phyloP scores from a whole-genome alignment of 2,113 vertebrate genomes.

The Atherinomorus stipes region DNA sequence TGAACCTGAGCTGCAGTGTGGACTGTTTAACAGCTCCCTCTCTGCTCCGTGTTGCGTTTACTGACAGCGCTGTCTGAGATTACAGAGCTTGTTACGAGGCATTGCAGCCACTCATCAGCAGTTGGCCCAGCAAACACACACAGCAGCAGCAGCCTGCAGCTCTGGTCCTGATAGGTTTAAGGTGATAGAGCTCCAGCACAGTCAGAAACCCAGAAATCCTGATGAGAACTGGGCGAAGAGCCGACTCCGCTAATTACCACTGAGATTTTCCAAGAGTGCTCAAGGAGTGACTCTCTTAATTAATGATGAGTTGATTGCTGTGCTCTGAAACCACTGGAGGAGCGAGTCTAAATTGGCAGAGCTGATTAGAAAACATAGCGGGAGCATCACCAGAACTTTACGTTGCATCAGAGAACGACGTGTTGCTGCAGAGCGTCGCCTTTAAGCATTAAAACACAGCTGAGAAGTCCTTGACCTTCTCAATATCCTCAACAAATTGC shows the following conservation, averaged over 20 bases:
- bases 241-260: constrained; percentile 43
- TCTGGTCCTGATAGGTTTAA: constrained; percentile 13
- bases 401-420: not conserved
- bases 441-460: not conserved
- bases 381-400: not conserved
- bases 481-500: constrained; percentile 26
- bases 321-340: constrained; percentile 20
- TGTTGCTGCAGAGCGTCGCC: not conserved
- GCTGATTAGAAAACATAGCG: constrained; percentile 1
- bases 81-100: constrained; percentile 1
- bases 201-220: constrained; percentile 26
- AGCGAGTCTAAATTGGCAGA: constrained; percentile 25
- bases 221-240: constrained; percentile 35
- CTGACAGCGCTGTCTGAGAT: constrained; percentile 38
- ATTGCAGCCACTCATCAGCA: constrained; percentile 31
- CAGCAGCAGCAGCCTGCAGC: not conserved
- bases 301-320: constrained; percentile 51
- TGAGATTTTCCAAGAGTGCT: constrained; percentile 57
- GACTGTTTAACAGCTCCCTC: constrained; percentile 13
- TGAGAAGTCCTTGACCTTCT: constrained; percentile 55
- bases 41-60: constrained; percentile 31
- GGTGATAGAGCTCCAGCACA: not conserved
- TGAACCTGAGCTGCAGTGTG: constrained; percentile 22
- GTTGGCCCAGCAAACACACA: not conserved
- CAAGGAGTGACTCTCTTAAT: constrained; percentile 53